A percentile compares a stretch with the other conserved stretches of the same genome.
phyloP scores from a whole-genome alignment of 2,797 vertebrate species.

The Coreius guichenoti region DNA sequence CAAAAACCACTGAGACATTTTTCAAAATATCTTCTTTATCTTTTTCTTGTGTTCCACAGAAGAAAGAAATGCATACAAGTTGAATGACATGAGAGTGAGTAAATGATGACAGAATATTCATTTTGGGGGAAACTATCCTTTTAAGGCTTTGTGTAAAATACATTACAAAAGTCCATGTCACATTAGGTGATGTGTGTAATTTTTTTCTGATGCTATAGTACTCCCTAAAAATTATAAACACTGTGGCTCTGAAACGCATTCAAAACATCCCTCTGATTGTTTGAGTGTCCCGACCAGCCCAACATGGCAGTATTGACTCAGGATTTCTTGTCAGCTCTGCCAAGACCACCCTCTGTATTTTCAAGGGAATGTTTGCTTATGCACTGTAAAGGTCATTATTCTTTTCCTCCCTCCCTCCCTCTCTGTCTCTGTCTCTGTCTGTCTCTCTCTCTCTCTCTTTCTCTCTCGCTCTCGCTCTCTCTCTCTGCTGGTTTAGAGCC shows the following conservation, averaged over 20 bases:
- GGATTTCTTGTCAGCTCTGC: background rate
- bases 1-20: background rate
- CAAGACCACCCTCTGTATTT: slow-evolving; percentile 37
- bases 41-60: slow-evolving; percentile 5
- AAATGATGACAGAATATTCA: background rate
- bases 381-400: background rate
- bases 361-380: slow-evolving; percentile 1
- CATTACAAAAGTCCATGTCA: background rate
- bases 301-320: background rate
- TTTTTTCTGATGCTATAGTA: background rate
- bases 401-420: background rate
- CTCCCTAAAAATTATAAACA: background rate
- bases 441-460: too few species aligned
- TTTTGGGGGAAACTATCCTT: background rate
- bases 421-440: background rate
- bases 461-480: background rate
- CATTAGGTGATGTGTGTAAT: background rate
- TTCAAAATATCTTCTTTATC: background rate
- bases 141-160: background rate
- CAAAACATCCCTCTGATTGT: slow-evolving; percentile 2
- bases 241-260: background rate
- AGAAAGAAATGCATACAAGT: background rate
- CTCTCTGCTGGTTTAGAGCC: slow-evolving; percentile 79
- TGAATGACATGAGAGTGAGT: slow-evolving; percentile 9
- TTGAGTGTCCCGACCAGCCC: background rate